Conservation (phyloP, 64 coral and sea anemone species). For the Cladopsammia gracilis region DNA sequence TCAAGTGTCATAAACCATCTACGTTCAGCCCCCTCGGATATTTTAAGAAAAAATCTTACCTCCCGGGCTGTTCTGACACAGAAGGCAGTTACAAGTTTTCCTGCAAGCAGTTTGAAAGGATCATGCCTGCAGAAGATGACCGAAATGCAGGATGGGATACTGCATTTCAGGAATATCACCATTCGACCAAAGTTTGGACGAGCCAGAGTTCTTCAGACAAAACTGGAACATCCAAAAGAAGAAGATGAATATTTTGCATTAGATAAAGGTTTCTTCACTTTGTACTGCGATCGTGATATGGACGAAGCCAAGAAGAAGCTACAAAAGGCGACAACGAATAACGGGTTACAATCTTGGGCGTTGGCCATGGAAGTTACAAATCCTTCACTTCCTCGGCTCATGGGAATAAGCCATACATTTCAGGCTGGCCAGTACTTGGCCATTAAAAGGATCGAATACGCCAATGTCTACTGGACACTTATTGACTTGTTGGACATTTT, state of each 20-base stretch:
- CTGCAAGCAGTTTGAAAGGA: not conserved
- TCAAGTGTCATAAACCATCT: not conserved
- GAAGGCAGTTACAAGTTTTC: not conserved
- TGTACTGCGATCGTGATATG: constrained; percentile 34
- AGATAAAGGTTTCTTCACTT: constrained; percentile 33
- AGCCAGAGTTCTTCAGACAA: constrained; percentile 9
- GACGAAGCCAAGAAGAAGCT: not conserved
- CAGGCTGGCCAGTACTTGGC: constrained; percentile 32
- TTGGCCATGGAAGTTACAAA: not conserved
- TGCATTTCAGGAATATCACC: constrained; percentile 7
- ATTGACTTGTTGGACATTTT: constrained; percentile 35
- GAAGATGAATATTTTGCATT: constrained; percentile 36
- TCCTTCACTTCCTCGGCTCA: not conserved
- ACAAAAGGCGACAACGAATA: not conserved
- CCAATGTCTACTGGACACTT: constrained; percentile 52
- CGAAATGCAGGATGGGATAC: not conserved
- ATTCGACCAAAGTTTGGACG: constrained; percentile 10
- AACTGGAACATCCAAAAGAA: not conserved
- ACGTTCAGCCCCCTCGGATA: not conserved
- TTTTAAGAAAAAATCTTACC: not conserved
- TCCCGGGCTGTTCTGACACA: not conserved
- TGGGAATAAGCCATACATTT: not conserved
- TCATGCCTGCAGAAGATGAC: not conserved
- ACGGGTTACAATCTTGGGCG: not conserved
- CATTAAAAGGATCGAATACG: constrained; percentile 40